Percentiles rank a stretch among this genome's conserved stretches.
These are phyloP conservation scores for Linepithema humile DNA, from an alignment of 1,140 invertebrate species.

Conservation along the genomic window DNA sequence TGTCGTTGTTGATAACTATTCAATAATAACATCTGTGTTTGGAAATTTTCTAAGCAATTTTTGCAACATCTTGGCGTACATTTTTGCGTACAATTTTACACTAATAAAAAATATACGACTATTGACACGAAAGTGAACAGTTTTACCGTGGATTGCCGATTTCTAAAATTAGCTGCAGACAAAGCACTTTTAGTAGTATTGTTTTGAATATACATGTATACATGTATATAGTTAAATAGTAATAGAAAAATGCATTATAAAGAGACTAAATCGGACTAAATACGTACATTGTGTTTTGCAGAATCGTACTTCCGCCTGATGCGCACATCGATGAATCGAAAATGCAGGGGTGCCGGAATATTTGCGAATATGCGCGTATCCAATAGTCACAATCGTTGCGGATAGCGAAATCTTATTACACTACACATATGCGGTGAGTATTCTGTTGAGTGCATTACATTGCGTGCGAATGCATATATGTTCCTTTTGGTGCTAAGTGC, in stretches of 20 bases:
- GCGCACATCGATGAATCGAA: neutral
- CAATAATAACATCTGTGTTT: neutral
- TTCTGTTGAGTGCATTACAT: constrained; percentile 1
- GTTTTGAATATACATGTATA: too few species aligned
- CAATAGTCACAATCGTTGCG: constrained; percentile 43
- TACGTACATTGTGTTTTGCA: neutral
- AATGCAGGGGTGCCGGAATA: constrained; percentile 28
- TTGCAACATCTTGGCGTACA: neutral
- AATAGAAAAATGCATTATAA: constrained; percentile 21
- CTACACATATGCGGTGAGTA: constrained; percentile 4
- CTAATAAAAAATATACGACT: neutral
- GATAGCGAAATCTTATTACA: constrained; percentile 51
- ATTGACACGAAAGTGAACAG: neutral
- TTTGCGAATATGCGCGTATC: constrained; percentile 35
- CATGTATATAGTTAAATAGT: neutral
- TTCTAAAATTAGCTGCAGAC: neutral
- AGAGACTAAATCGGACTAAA: constrained; percentile 5
- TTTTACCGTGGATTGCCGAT: neutral
- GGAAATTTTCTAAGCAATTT: neutral
- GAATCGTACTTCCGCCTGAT: constrained; percentile 3
- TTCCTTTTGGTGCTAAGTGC: constrained; percentile 30
- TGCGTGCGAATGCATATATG: neutral
- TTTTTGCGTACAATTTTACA: neutral
- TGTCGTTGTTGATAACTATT: neutral
- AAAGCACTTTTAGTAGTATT: neutral